A percentile compares a stretch with the other conserved stretches of the same genome.
phyloP scores from a whole-genome alignment of 2,888 invertebrate species.

The Hirtodrosophila alboralis region DNA sequence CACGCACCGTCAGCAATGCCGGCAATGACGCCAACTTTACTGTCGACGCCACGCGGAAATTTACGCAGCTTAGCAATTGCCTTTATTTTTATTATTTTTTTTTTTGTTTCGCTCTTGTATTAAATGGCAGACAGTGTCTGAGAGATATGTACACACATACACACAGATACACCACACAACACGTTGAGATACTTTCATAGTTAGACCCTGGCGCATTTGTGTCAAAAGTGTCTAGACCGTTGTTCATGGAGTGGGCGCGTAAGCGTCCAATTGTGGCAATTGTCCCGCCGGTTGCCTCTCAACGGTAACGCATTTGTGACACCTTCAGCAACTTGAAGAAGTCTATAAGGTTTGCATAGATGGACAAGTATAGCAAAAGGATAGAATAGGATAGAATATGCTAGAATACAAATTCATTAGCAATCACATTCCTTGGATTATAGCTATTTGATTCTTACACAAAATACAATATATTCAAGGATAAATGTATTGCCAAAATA shows the following conservation, averaged over 20 bases:
- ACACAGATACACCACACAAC: too few species aligned
- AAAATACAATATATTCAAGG: too few species aligned
- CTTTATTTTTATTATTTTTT: slow-evolving; percentile 51
- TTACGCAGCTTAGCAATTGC: slow-evolving; percentile 75
- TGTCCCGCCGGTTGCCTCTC: slow-evolving; percentile 37
- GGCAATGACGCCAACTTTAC: slow-evolving; percentile 34
- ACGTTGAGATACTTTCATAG: slow-evolving; percentile 40
- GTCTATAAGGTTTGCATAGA: slow-evolving; percentile 47
- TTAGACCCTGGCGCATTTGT: slow-evolving; percentile 69
- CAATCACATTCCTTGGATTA: too few species aligned
- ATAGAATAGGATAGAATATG: too few species aligned
- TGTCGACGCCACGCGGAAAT: slow-evolving; percentile 67
- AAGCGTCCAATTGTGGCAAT: slow-evolving; percentile 32
- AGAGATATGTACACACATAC: slow-evolving; percentile 23
- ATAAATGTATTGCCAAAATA: too few species aligned
- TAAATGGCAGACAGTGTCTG: slow-evolving; percentile 32
- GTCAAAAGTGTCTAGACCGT: slow-evolving; percentile 74
- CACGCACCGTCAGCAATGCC: slow-evolving; percentile 34
- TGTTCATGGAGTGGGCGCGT: slow-evolving; percentile 40
- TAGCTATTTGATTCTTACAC: too few species aligned
- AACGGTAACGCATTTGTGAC: slow-evolving; percentile 47
- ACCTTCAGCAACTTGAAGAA: slow-evolving; percentile 62
- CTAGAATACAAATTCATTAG: too few species aligned
- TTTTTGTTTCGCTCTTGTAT: slow-evolving; percentile 19
- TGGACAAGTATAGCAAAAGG: too few species aligned